phyloP scores from a whole-genome alignment of 1,140 invertebrate species.

The Sinella curviseta region DNA sequence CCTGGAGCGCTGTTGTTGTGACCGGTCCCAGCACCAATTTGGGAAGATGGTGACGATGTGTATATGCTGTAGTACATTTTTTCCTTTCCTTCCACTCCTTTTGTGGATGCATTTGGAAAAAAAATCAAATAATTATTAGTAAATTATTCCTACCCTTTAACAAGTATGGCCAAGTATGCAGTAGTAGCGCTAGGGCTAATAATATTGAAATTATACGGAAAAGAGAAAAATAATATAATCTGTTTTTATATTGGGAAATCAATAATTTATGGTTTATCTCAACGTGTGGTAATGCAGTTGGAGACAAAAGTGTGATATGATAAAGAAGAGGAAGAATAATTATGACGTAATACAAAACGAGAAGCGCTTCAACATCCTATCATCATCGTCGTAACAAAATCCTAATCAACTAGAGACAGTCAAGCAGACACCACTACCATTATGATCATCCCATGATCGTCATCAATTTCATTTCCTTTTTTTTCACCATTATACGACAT shows the following conservation, averaged over 20 bases:
- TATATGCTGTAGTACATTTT: constrained; percentile 33
- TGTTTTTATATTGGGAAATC: no score
- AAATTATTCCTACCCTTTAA: no score
- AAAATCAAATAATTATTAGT: background rate
- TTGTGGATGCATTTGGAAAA: background rate
- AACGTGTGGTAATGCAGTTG: background rate
- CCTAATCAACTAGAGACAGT: background rate
- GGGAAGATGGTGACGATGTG: constrained; percentile 28
- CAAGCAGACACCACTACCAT: no score
- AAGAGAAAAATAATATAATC: no score
- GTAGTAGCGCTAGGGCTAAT: no score
- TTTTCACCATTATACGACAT: background rate
- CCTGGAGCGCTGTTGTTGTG: constrained; percentile 8
- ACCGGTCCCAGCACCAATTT: background rate
- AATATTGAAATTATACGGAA: no score
- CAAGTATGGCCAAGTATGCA: no score
- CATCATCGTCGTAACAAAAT: no score
- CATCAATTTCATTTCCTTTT: background rate
- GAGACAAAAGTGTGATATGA: constrained; percentile 20
- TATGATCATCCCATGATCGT: background rate
- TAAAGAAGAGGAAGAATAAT: background rate
- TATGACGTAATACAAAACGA: background rate
- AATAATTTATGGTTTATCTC: background rate
- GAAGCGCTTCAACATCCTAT: no score
- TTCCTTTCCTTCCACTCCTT: constrained; percentile 35